A percentile compares a stretch with the other conserved stretches of the same genome.
Evolutionary conservation across 92 coral and sea anemone species (phyloP).

Genomic region (Porites cylindrica): DNA sequence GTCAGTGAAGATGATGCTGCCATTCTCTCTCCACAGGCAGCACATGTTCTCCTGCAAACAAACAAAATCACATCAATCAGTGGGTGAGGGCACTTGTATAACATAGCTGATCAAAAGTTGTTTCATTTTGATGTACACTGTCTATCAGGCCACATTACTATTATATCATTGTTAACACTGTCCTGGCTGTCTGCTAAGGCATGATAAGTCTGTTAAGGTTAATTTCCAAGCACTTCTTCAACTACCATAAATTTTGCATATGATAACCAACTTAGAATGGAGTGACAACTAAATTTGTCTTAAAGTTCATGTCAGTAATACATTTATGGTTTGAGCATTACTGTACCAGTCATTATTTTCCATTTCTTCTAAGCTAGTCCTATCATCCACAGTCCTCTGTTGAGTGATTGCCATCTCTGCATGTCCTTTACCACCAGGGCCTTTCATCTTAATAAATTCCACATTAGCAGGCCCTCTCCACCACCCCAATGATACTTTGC

Average conservation of each 20-base stretch:
- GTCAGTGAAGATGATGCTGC: slow-evolving; percentile 1
- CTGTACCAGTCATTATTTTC: slow-evolving; percentile 14
- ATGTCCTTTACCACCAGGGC: slow-evolving; percentile 92
- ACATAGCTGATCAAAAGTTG: neutral
- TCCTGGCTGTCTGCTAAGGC: no score
- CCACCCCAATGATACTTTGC: slow-evolving; percentile 92
- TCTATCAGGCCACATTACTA: no score
- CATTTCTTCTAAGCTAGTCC: slow-evolving; percentile 3
- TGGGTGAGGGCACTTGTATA: neutral
- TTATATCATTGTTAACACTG: no score
- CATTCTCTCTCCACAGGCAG: slow-evolving; percentile 67
- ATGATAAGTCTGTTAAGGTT: no score
- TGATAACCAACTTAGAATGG: no score
- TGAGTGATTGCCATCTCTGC: slow-evolving; percentile 92
- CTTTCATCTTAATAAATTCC: slow-evolving; percentile 93
- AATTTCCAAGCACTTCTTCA: no score
- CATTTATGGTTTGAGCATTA: no score
- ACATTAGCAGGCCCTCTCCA: slow-evolving; percentile 88
- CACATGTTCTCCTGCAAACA: slow-evolving; percentile 56
- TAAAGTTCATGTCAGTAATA: no score
- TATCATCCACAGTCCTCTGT: slow-evolving; percentile 56
- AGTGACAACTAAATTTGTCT: no score
- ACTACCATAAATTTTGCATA: no score
- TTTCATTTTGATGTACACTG: no score
- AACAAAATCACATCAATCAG: neutral